phyloP scores from a whole-genome alignment of 1,140 invertebrate genomes.

The Drosophila serrata region DNA sequence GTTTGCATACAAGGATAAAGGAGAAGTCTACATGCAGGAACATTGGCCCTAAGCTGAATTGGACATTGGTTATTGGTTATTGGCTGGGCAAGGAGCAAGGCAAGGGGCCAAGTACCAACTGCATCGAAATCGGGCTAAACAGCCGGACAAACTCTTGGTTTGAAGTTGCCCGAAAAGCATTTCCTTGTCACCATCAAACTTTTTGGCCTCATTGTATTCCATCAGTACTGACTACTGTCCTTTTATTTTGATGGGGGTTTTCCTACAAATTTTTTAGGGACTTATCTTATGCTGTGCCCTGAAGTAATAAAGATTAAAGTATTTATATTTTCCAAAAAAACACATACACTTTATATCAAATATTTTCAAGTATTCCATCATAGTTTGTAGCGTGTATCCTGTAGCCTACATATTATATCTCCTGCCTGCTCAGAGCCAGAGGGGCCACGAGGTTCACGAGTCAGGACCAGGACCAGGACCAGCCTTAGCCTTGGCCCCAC shows the following conservation, averaged over 20 bases:
- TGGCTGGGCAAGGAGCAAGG: constrained; percentile 7
- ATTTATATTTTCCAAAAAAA: neutral
- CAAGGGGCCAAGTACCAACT: constrained; percentile 18
- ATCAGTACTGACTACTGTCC: neutral
- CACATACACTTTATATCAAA: neutral
- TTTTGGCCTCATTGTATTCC: constrained; percentile 34
- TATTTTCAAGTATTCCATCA: neutral
- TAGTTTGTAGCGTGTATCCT: neutral
- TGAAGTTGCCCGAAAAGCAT: constrained; percentile 76
- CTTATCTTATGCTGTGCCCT: too few species aligned
- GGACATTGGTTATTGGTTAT: constrained; percentile 35
- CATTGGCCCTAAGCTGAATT: constrained; percentile 48
- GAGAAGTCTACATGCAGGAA: constrained; percentile 5
- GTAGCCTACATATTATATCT: neutral
- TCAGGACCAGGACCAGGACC: constrained; percentile 43
- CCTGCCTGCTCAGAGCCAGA: neutral
- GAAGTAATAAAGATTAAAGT: neutral
- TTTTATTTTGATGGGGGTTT: neutral
- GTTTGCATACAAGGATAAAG: constrained; percentile 30
- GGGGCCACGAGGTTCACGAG: constrained; percentile 18
- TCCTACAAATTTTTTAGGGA: neutral
- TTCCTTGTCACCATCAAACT: constrained; percentile 73
- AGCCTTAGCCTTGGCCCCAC: constrained; percentile 66
- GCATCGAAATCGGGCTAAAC: constrained; percentile 41
- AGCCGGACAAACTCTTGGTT: constrained; percentile 44